phyloP scores from a whole-genome alignment of 1,140 invertebrate genomes.

The Papilio machaon region DNA sequence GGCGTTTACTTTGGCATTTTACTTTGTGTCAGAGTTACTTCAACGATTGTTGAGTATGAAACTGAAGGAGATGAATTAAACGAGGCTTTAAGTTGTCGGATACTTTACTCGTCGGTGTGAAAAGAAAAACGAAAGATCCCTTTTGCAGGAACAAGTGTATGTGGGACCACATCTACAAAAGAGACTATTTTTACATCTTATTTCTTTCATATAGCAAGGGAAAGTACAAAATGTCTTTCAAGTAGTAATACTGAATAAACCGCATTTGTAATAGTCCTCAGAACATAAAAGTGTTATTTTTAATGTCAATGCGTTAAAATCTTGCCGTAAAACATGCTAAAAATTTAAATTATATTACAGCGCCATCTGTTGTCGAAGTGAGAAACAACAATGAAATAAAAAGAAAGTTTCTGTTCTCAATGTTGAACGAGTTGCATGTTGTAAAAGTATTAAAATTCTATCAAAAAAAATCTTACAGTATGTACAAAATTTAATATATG shows the following conservation, averaged over 20 bases:
- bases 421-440: not conserved
- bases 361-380: constrained; percentile 8
- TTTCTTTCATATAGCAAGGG: not conserved
- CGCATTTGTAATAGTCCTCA: not conserved
- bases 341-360: not conserved
- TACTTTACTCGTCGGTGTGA: not conserved
- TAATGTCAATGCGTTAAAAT: not conserved
- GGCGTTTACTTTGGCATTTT: not conserved
- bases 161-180: too few species aligned
- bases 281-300: not conserved
- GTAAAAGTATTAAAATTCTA: not conserved
- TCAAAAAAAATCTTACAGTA: not conserved
- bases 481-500: not conserved
- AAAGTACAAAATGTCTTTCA: not conserved
- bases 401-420: not conserved
- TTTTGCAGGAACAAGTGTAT: not conserved
- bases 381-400: not conserved
- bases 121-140: not conserved
- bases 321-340: too few species aligned
- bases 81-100: not conserved
- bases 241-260: too few species aligned
- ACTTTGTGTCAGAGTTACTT: not conserved
- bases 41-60: not conserved
- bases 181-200: not conserved
- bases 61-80: not conserved